Percentiles rank a stretch among this genome's conserved stretches.
Evolutionary conservation across 2,797 vertebrate genomes (phyloP).

Genomic region (Staurois parvus): DNA sequence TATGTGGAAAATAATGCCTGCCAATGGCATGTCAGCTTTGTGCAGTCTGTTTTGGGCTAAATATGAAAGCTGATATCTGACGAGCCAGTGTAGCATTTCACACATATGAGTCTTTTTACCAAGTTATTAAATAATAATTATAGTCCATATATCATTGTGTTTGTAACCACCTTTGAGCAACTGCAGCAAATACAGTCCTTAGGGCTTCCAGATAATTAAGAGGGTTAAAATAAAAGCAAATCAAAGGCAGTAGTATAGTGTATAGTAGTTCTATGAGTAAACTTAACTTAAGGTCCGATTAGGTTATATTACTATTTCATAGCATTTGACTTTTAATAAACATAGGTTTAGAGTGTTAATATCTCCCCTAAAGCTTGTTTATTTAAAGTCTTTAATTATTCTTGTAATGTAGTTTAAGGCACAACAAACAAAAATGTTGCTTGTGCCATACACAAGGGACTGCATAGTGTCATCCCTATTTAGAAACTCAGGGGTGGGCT

Average conservation of each 20-base stretch:
- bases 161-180: slow-evolving; percentile 5
- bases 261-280: not conserved
- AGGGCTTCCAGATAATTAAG: not conserved
- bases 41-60: not conserved
- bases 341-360: not conserved
- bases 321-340: not conserved
- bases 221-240: not conserved
- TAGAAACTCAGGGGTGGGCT: not conserved
- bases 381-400: not conserved
- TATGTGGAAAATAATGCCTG: not conserved
- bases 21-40: not conserved
- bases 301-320: not conserved
- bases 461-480: not conserved
- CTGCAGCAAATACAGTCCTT: not conserved
- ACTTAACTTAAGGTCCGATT: not conserved
- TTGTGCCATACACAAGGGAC: not conserved
- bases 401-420: not conserved
- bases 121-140: not conserved
- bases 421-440: not conserved
- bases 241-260: not conserved
- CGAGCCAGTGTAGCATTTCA: not conserved
- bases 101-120: not conserved
- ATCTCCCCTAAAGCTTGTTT: not conserved
- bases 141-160: not conserved
- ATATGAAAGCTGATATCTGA: not conserved